Percentiles rank a stretch among this genome's conserved stretches.
These are phyloP conservation scores for Gymnothorax javanicus DNA, from an alignment of 2,797 vertebrate species.

Conservation along the genomic window DNA sequence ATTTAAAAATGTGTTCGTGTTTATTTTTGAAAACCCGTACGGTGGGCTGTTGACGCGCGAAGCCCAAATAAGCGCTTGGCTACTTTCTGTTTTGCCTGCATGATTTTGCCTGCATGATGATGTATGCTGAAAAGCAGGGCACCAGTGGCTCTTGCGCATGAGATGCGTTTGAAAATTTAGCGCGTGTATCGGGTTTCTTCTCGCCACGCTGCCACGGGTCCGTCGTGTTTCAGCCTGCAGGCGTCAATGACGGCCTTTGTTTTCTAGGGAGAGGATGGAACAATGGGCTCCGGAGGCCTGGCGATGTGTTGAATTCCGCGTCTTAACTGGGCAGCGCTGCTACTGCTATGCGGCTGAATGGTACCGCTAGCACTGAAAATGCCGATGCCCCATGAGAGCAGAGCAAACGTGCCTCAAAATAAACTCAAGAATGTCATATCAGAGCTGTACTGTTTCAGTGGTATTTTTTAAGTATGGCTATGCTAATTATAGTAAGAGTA, in stretches of 20 bases:
- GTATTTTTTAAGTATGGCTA: too few relatives aligned
- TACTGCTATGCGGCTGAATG: not conserved
- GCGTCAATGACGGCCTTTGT: slow-evolving; percentile 17
- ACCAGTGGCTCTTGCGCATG: not conserved
- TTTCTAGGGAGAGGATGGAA: not conserved
- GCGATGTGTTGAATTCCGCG: not conserved
- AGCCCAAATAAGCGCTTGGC: not conserved
- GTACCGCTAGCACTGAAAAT: not conserved
- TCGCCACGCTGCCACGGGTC: not conserved
- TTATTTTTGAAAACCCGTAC: not conserved
- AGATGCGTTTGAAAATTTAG: not conserved
- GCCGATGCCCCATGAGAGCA: not conserved
- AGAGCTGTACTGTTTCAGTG: too few relatives aligned
- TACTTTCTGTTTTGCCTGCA: not conserved
- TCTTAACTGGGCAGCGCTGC: not conserved
- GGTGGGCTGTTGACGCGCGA: not conserved
- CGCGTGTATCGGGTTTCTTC: not conserved
- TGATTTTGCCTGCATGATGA: not conserved
- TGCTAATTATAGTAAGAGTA: too few relatives aligned
- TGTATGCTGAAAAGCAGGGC: not conserved
- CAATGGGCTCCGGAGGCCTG: not conserved
- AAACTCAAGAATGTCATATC: too few relatives aligned
- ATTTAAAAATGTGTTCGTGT: not conserved
- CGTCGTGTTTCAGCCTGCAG: slow-evolving; percentile 4
- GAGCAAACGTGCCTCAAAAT: too few relatives aligned